These are phyloP conservation scores for Heliocidaris erythrogramma DNA, from an alignment of 35 echinoderm and acorn worm genomes.

Conservation along the genomic window DNA sequence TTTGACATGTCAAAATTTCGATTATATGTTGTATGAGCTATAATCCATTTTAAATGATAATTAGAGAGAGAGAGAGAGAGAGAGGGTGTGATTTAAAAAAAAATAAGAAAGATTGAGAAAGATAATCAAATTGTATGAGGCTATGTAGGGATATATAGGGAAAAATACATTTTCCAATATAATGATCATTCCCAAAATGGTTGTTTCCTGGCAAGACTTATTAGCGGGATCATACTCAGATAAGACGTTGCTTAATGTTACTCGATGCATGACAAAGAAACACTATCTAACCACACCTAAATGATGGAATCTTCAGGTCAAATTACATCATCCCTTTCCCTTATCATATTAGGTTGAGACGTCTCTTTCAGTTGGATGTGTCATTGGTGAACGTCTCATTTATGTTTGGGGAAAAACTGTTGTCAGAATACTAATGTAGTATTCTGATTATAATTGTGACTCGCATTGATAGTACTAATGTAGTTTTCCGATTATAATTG, in stretches of 20 bases:
- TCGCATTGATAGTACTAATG: background rate
- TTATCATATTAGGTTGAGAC: background rate
- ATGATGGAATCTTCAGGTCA: conserved; percentile 29
- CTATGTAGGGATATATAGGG: background rate
- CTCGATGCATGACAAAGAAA: conserved; percentile 35
- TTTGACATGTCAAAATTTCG: no score
- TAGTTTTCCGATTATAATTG: background rate
- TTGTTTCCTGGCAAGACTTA: conserved; percentile 22
- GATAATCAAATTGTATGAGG: background rate
- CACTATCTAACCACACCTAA: conserved; percentile 33
- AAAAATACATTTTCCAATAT: background rate
- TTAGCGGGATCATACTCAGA: conserved; percentile 22
- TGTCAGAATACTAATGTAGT: background rate
- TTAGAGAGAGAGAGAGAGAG: no score
- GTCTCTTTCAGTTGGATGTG: background rate
- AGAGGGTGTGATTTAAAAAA: background rate
- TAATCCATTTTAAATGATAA: no score
- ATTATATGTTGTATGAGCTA: no score
- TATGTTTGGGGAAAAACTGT: background rate
- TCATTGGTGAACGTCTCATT: background rate
- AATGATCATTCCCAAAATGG: conserved; percentile 19
- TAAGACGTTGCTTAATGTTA: conserved; percentile 23
- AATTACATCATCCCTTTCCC: conserved; percentile 23
- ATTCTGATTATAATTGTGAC: background rate
- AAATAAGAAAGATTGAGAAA: background rate